Percentiles rank a stretch among this genome's conserved stretches.
Evolutionary conservation across 2,888 invertebrate genomes (phyloP).

Genomic region (Drosophila recens): DNA sequence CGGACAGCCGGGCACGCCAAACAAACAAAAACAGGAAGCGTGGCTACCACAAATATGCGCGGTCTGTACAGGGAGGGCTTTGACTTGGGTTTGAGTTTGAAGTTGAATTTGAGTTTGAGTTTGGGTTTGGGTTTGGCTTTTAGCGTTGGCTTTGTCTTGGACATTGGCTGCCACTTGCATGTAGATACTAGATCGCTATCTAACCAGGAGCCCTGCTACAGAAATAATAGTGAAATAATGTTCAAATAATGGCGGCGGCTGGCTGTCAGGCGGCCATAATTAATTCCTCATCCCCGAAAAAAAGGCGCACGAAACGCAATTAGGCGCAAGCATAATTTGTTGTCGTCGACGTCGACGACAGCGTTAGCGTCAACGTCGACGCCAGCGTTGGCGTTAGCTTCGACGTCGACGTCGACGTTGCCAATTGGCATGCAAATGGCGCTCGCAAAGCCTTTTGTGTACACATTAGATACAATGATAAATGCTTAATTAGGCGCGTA

Average conservation of each 20-base stretch:
- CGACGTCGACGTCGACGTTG: constrained; percentile 7
- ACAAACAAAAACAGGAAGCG: constrained; percentile 81
- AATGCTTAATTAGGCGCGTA: constrained; percentile 81
- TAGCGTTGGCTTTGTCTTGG: constrained; percentile 45
- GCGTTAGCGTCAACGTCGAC: constrained; percentile 10
- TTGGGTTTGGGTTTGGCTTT: constrained; percentile 35
- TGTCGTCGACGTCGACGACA: constrained; percentile 11
- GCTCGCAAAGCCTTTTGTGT: constrained; percentile 31
- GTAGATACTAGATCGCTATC: constrained; percentile 80
- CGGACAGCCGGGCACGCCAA: constrained; percentile 49
- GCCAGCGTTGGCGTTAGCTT: constrained; percentile 14
- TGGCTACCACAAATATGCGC: constrained; percentile 81
- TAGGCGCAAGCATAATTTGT: constrained; percentile 77
- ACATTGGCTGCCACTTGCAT: constrained; percentile 69
- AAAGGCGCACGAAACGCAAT: constrained; percentile 76
- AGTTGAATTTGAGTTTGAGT: constrained; percentile 20
- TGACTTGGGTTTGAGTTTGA: constrained; percentile 41
- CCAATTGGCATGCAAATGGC: constrained; percentile 64
- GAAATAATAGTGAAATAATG: constrained; percentile 63
- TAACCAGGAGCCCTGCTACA: constrained; percentile 56
- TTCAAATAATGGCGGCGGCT: constrained; percentile 59
- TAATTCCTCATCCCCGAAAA: constrained; percentile 69
- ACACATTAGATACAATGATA: constrained; percentile 70
- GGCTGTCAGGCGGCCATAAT: constrained; percentile 73
- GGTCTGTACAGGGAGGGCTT: constrained; percentile 54